phyloP scores from a whole-genome alignment of 2,113 vertebrate genomes.

The Rhinoderma darwinii region DNA sequence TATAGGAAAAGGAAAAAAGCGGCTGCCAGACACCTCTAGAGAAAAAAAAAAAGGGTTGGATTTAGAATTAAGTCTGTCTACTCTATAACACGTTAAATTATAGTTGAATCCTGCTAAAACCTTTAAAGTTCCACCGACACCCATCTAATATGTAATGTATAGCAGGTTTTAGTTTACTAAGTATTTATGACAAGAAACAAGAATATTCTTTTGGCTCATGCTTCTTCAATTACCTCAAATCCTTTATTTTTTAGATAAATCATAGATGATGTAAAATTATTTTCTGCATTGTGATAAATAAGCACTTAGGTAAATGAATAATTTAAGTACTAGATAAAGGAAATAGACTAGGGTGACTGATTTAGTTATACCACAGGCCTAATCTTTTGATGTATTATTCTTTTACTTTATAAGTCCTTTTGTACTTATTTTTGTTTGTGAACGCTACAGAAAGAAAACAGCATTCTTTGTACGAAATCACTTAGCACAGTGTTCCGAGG shows the following conservation, averaged over 20 bases:
- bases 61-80: too few species aligned
- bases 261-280: background rate
- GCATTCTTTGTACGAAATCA: background rate
- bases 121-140: too few species aligned
- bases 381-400: slow-evolving; percentile 18
- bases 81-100: too few species aligned
- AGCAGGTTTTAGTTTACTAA: background rate
- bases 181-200: background rate
- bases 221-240: background rate
- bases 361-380: background rate
- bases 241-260: background rate
- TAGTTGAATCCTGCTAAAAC: too few species aligned
- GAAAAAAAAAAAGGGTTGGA: too few species aligned
- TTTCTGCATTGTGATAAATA: background rate
- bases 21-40: too few species aligned
- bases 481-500: slow-evolving; percentile 31
- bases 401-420: slow-evolving; percentile 19
- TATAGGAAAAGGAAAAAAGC: too few species aligned
- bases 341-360: background rate
- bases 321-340: background rate
- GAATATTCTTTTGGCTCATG: background rate
- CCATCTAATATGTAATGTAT: too few species aligned
- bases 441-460: slow-evolving; percentile 20
- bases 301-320: slow-evolving; percentile 5
- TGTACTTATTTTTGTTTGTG: slow-evolving; percentile 49